Evolutionary conservation across 2,888 invertebrate genomes (phyloP).

Genomic region (Hydropsyche betteni): DNA sequence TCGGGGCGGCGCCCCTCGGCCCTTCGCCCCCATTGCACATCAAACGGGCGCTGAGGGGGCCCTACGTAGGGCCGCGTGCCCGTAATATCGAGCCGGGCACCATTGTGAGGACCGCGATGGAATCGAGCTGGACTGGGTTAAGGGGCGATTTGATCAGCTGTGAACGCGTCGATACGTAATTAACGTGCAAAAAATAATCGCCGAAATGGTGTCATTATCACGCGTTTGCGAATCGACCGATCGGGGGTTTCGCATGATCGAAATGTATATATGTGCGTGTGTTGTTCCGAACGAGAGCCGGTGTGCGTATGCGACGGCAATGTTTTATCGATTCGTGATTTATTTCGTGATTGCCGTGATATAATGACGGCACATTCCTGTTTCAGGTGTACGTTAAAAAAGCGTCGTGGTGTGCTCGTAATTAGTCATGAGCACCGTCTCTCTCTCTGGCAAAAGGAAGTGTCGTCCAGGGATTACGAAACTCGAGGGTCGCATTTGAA

Average conservation of each 20-base stretch:
- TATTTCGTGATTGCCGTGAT: too few relatives aligned
- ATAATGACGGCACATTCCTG: too few relatives aligned
- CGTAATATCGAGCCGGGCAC: constrained; percentile 13
- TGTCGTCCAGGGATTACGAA: constrained; percentile 42
- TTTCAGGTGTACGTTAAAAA: constrained; percentile 29
- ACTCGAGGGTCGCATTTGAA: constrained; percentile 30
- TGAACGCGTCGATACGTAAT: constrained; percentile 5
- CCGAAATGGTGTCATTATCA: too few relatives aligned
- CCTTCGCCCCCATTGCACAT: constrained; percentile 28
- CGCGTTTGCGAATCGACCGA: too few relatives aligned
- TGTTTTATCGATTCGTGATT: too few relatives aligned
- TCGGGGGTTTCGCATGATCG: too few relatives aligned
- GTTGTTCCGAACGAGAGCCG: too few relatives aligned
- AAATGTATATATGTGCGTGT: too few relatives aligned
- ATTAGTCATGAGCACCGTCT: constrained; percentile 42
- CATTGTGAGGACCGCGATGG: constrained; percentile 20
- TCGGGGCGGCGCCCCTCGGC: constrained; percentile 29
- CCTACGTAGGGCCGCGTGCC: neutral
- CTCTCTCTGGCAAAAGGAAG: constrained; percentile 32
- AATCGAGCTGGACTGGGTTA: constrained; percentile 25
- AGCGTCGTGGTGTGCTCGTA: constrained; percentile 18
- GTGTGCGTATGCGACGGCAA: too few relatives aligned
- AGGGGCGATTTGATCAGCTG: constrained; percentile 31
- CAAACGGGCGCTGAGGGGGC: constrained; percentile 13
- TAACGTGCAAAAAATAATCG: neutral